phyloP scores from a whole-genome alignment of 2,888 invertebrate genomes.

The Cosmopolites sordidus region DNA sequence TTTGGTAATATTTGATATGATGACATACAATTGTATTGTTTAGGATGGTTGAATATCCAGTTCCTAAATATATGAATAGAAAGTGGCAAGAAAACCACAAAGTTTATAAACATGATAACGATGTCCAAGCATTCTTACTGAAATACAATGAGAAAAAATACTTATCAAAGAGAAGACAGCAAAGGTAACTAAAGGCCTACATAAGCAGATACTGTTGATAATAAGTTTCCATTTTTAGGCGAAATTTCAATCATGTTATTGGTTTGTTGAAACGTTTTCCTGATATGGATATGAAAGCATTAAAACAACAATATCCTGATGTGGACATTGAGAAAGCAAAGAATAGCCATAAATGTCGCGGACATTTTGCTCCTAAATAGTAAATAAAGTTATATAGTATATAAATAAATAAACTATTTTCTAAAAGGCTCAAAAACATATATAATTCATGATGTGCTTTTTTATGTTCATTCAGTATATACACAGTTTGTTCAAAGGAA shows the following conservation, averaged over 20 bases:
- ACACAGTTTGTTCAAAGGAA: no score
- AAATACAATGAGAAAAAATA: constrained; percentile 64
- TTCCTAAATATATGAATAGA: constrained; percentile 65
- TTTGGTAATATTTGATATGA: background rate
- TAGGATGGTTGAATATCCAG: constrained; percentile 56
- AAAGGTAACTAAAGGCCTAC: no score
- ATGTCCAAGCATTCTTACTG: constrained; percentile 60
- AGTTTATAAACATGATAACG: constrained; percentile 53
- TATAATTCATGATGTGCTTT: no score
- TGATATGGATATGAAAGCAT: constrained; percentile 64
- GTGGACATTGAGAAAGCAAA: constrained; percentile 69
- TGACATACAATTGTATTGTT: background rate
- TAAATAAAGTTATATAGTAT: background rate
- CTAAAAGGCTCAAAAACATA: no score
- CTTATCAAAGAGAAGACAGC: constrained; percentile 55
- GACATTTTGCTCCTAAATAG: constrained; percentile 36
- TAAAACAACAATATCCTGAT: constrained; percentile 70
- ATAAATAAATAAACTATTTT: constrained; percentile 4
- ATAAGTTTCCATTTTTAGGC: constrained; percentile 46
- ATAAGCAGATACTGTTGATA: constrained; percentile 11
- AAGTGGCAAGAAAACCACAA: constrained; percentile 59
- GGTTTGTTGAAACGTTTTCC: constrained; percentile 71
- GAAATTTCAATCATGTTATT: constrained; percentile 64
- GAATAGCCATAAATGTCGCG: constrained; percentile 50
- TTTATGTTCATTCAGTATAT: no score